Conservation (phyloP, 2,797 vertebrate species). For the Basileuterus tristriatus region DNA sequence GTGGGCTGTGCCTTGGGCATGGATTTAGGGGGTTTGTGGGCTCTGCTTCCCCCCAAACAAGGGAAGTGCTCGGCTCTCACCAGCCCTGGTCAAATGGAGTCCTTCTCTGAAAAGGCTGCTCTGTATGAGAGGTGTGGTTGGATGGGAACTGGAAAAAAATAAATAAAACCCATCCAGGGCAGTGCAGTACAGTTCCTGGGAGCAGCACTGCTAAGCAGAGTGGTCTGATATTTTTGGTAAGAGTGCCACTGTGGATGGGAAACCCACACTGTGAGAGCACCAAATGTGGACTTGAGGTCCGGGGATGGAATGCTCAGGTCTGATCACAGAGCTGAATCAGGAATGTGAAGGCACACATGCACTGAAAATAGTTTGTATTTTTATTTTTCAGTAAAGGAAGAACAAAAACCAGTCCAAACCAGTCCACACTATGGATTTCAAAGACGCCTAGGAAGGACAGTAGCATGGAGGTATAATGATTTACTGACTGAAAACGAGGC, state of each 20-base stretch:
- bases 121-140: not conserved
- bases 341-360: not conserved
- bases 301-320: not conserved
- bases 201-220: not conserved
- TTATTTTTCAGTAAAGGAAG: slow-evolving; percentile 82
- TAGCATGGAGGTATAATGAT: slow-evolving; percentile 87
- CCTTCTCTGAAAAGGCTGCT: not conserved
- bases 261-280: not conserved
- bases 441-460: slow-evolving; percentile 83
- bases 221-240: not conserved
- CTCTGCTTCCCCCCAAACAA: not conserved
- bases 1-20: not conserved
- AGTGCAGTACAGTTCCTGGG: not conserved
- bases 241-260: not conserved
- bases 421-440: slow-evolving; percentile 93
- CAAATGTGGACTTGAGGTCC: not conserved
- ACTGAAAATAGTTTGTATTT: slow-evolving; percentile 52
- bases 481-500: slow-evolving; percentile 54
- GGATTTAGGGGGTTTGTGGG: rapidly evolving
- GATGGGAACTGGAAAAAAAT: not conserved
- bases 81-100: not conserved
- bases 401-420: slow-evolving; percentile 86
- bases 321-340: not conserved
- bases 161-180: not conserved
- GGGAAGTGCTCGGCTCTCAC: not conserved